phyloP scores from a whole-genome alignment of 2,797 vertebrate genomes.

The Oophaga sylvatica region DNA sequence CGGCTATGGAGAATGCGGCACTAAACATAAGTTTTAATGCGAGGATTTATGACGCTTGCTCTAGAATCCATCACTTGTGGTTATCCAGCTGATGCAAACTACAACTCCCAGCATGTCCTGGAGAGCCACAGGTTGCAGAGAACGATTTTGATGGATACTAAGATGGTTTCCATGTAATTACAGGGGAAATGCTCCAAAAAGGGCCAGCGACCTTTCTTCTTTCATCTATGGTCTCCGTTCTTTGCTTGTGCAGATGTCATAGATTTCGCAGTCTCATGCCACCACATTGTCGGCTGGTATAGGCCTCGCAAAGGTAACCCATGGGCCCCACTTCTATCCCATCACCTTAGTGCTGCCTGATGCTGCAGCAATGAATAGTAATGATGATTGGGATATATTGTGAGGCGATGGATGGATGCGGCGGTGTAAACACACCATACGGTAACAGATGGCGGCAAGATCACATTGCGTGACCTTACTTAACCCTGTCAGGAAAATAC shows the following conservation, averaged over 20 bases:
- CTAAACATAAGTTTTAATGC: not conserved
- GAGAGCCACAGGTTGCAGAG: not conserved
- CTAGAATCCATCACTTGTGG: not conserved
- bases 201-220: too few species aligned
- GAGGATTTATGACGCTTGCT: not conserved
- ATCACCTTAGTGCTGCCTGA: not conserved
- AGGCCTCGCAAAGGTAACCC: not conserved
- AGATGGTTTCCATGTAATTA: not conserved
- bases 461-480: conserved; percentile 41
- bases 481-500: conserved; percentile 29
- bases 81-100: too few species aligned
- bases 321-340: not conserved
- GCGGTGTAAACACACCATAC: not conserved
- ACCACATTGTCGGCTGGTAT: too few species aligned
- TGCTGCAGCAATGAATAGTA: not conserved
- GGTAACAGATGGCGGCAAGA: conserved; percentile 38
- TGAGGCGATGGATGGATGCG: not conserved
- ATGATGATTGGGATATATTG: not conserved
- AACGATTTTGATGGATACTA: not conserved
- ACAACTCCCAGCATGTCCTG: too few species aligned
- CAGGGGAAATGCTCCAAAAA: not conserved
- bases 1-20: not conserved
- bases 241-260: not conserved
- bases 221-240: not conserved
- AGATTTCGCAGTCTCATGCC: not conserved